phyloP scores from a whole-genome alignment of 2,888 invertebrate genomes.

The Spialia ferax region DNA sequence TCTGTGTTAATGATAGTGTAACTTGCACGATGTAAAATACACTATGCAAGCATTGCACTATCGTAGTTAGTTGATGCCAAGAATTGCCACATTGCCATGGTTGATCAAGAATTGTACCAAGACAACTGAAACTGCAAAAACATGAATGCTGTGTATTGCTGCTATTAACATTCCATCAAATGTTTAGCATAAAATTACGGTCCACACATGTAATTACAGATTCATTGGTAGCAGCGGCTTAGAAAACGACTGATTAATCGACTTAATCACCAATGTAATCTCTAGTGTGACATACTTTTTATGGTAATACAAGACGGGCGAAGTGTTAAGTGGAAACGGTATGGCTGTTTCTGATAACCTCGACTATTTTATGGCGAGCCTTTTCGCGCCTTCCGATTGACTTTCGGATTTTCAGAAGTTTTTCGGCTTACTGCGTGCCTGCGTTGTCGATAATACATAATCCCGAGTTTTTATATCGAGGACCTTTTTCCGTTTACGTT shows the following conservation, averaged over 20 bases:
- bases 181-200: slow-evolving; percentile 36
- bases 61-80: not conserved
- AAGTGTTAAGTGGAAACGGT: not conserved
- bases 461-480: not conserved
- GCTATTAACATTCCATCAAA: slow-evolving; percentile 37
- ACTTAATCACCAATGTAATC: slow-evolving; percentile 33
- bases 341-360: not conserved
- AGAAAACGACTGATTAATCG: slow-evolving; percentile 34
- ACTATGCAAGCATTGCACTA: slow-evolving; percentile 16
- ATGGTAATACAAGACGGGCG: not conserved
- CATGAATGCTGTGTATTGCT: not conserved
- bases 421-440: too few species aligned
- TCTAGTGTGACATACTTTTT: slow-evolving; percentile 34
- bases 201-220: slow-evolving; percentile 28
- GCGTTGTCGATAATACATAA: too few species aligned
- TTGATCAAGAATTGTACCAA: slow-evolving; percentile 18
- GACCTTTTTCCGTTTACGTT: not conserved
- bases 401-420: not conserved
- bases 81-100: slow-evolving; percentile 22
- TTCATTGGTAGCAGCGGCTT: slow-evolving; percentile 22
- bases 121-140: slow-evolving; percentile 14
- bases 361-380: not conserved
- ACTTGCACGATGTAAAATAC: slow-evolving; percentile 18
- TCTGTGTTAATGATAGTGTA: slow-evolving; percentile 22
- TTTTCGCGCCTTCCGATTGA: not conserved